A percentile compares a stretch with the other conserved stretches of the same genome.
Conservation (phyloP, 1,140 invertebrate species). For the Drosophila ogumai region DNA sequence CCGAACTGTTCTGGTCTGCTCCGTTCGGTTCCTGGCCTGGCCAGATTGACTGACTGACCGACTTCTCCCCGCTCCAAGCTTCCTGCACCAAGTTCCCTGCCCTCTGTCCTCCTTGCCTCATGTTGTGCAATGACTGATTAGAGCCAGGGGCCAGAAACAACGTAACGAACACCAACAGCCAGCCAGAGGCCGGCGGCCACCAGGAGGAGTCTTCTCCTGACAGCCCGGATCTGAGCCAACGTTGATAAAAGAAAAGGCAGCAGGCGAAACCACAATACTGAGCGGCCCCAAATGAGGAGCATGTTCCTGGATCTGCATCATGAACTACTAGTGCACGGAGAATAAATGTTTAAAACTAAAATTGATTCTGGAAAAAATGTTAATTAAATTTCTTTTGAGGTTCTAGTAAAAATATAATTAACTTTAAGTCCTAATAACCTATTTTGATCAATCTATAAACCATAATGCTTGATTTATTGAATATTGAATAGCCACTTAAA, state of each 20-base stretch:
- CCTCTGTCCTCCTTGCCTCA: constrained; percentile 4
- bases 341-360: neutral
- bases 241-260: constrained; percentile 79
- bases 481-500: too few species aligned
- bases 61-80: constrained; percentile 10
- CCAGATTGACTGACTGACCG: constrained; percentile 45
- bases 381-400: too few species aligned
- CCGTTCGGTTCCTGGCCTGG: constrained; percentile 2
- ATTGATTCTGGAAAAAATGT: neutral
- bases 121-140: constrained; percentile 73
- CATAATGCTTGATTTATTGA: too few species aligned
- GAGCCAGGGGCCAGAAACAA: constrained; percentile 45
- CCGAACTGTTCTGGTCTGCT: constrained; percentile 3
- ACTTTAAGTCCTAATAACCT: too few species aligned
- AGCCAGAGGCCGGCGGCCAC: constrained; percentile 6
- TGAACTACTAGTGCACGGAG: constrained; percentile 7
- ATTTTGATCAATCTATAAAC: too few species aligned
- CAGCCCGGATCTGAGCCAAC: constrained; percentile 56
- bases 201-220: constrained; percentile 38
- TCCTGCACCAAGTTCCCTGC: neutral
- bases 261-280: constrained; percentile 72
- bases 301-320: constrained; percentile 7
- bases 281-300: constrained; percentile 48
- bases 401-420: too few species aligned
- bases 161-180: constrained; percentile 43